These are phyloP conservation scores for Leptopterna dolabrata DNA, from an alignment of 2,888 invertebrate genomes.

Conservation along the genomic window DNA sequence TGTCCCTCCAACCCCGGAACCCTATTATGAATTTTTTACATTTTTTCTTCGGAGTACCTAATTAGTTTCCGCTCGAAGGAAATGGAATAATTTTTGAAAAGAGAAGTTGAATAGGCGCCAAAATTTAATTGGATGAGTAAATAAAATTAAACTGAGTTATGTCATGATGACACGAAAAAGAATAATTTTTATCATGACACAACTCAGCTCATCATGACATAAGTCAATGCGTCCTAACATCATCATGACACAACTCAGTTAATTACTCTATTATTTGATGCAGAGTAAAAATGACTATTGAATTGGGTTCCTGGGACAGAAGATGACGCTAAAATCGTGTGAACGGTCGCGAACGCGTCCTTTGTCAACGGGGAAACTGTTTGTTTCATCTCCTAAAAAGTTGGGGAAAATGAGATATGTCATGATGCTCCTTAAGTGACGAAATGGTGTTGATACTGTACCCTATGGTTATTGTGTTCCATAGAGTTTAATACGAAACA, in stretches of 20 bases:
- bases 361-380: background rate
- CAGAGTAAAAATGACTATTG: slow-evolving; percentile 27
- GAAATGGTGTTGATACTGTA: no score
- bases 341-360: background rate
- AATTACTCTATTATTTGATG: background rate
- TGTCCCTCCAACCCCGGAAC: background rate
- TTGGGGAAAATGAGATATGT: slow-evolving; percentile 24
- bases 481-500: no score
- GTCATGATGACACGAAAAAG: slow-evolving; percentile 9
- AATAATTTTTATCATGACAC: background rate
- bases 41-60: slow-evolving; percentile 11
- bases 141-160: background rate
- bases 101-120: slow-evolving; percentile 5
- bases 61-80: slow-evolving; percentile 7
- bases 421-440: slow-evolving; percentile 13
- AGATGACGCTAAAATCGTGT: slow-evolving; percentile 1
- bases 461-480: no score
- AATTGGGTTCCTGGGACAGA: slow-evolving; percentile 10
- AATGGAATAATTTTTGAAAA: slow-evolving; percentile 7
- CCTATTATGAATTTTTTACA: slow-evolving; percentile 11
- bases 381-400: background rate
- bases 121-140: slow-evolving; percentile 1
- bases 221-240: background rate
- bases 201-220: slow-evolving; percentile 24
- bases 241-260: slow-evolving; percentile 22